phyloP scores from a whole-genome alignment of 2,888 invertebrate genomes.

The Diachrysia chrysitis region DNA sequence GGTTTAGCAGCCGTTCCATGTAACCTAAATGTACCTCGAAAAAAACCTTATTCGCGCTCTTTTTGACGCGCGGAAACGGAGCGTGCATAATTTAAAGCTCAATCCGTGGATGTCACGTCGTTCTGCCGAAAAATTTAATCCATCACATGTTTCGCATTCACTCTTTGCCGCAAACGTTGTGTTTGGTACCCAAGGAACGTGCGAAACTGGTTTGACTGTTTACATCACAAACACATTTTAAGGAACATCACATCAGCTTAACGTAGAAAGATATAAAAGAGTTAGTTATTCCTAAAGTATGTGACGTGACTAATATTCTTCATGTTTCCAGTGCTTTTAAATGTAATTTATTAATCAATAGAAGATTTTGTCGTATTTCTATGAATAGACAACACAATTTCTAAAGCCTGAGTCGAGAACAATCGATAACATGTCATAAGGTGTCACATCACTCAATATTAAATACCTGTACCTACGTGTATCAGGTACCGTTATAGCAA shows the following conservation, averaged over 20 bases:
- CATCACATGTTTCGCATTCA: conserved; percentile 74
- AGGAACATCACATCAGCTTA: background rate
- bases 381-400: background rate
- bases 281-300: background rate
- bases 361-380: background rate
- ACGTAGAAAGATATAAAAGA: background rate
- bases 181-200: conserved; percentile 62
- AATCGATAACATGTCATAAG: background rate
- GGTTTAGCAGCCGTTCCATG: conserved; percentile 56
- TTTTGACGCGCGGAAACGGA: conserved; percentile 62
- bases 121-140: conserved; percentile 83
- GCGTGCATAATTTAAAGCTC: conserved; percentile 78
- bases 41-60: conserved; percentile 48
- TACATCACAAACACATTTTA: conserved; percentile 21
- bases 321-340: background rate
- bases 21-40: conserved; percentile 53
- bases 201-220: conserved; percentile 37
- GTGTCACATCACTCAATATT: background rate
- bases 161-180: conserved; percentile 61
- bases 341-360: background rate
- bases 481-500: conserved; percentile 10
- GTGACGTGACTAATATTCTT: background rate
- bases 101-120: conserved; percentile 80
- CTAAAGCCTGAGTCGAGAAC: background rate
- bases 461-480: background rate